Evolutionary conservation across 2,888 invertebrate species (phyloP).

Genomic region (Lasioglossum morio): DNA sequence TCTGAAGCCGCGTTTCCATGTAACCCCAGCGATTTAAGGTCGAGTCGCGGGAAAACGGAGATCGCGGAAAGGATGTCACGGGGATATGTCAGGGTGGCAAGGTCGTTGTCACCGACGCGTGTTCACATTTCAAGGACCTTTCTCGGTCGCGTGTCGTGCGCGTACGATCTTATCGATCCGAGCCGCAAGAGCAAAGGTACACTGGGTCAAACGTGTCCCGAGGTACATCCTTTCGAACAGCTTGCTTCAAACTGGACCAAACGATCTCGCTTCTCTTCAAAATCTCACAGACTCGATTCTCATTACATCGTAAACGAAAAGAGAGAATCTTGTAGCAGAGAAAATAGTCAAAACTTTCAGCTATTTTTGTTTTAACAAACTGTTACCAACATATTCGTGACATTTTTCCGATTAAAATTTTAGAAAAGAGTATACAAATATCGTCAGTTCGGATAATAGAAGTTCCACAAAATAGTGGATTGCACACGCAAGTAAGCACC

Average conservation of each 20-base stretch:
- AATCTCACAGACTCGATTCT: background rate
- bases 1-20: conserved; percentile 10
- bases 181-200: conserved; percentile 33
- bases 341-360: background rate
- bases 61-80: conserved; percentile 52
- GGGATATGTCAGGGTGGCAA: conserved; percentile 56
- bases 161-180: conserved; percentile 35
- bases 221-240: background rate
- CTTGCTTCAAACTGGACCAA: background rate
- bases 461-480: background rate
- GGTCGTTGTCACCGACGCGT: conserved; percentile 57
- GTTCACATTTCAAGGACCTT: conserved; percentile 62
- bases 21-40: conserved; percentile 33
- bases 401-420: background rate
- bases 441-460: background rate
- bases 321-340: background rate
- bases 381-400: background rate
- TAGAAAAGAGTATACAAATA: no score
- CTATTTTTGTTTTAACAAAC: background rate
- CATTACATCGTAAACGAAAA: background rate
- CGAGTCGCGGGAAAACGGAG: conserved; percentile 32
- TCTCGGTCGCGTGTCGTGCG: conserved; percentile 29
- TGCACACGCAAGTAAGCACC: background rate
- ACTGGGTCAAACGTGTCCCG: background rate
- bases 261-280: background rate